These are phyloP conservation scores for Tipula lateralis DNA, from an alignment of 2,888 invertebrate species.

Conservation along the genomic window DNA sequence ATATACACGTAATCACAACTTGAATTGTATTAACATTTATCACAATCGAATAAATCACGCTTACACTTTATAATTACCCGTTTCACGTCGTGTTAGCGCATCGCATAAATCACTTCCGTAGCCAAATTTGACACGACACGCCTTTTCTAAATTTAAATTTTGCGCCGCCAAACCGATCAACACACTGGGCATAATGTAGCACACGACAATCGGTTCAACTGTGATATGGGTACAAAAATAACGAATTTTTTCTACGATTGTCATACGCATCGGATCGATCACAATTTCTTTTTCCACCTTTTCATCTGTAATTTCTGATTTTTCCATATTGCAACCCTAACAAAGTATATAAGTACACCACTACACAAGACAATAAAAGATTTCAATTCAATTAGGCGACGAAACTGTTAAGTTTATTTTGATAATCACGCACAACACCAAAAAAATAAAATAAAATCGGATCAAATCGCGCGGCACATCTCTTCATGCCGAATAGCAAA, in stretches of 20 bases:
- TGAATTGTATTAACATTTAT: too few relatives aligned
- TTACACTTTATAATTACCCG: conserved; percentile 52
- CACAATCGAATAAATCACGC: not conserved
- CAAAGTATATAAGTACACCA: not conserved
- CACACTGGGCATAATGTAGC: conserved; percentile 60
- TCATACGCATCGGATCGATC: not conserved
- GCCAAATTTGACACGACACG: conserved; percentile 74
- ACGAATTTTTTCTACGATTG: conserved; percentile 49
- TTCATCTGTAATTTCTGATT: not conserved
- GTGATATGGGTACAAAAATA: conserved; percentile 57
- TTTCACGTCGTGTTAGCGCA: conserved; percentile 68
- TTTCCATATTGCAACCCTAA: not conserved
- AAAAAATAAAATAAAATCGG: not conserved
- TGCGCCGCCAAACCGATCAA: conserved; percentile 73
- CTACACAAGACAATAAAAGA: not conserved
- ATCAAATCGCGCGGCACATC: not conserved
- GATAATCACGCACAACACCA: not conserved
- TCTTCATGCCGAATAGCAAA: not conserved
- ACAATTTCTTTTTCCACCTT: not conserved
- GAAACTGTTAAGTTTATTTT: not conserved
- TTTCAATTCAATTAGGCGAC: not conserved
- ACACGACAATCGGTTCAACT: conserved; percentile 60
- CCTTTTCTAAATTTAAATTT: conserved; percentile 80
- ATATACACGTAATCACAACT: not conserved
- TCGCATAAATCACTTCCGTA: conserved; percentile 70